Evolutionary conservation across 2,888 invertebrate species (phyloP), one percentile per base, ranked within the genome.

Genomic region (Hipparchia semele): DNA sequence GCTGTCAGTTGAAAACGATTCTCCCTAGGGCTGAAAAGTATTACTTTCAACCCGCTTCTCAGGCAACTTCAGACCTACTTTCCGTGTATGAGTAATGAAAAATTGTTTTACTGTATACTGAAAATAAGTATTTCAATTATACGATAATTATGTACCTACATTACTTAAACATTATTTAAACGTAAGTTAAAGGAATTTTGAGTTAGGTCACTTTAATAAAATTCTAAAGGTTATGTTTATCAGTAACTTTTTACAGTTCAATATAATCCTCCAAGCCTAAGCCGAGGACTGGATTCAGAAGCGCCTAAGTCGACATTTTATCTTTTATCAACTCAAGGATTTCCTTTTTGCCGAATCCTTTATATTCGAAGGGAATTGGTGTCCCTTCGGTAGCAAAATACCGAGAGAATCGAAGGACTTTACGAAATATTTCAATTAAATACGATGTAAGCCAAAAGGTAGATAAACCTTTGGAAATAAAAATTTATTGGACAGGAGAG

Each of bases 301-400:
- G 58, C 58, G 58, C 13, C 58, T 58, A 58, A 58, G 58, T 23
- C 58, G 58, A 23, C 58, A 23, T 49, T 58, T 58, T 58, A 58
- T 58, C 58, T 58, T 58, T 58, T 58, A 58, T 23, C 13, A 58
- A 58, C 58, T 6, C 23, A 58, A 58, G 58, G 58, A 58, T 58
- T 58, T 58, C 58, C 58, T 23, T 58, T 58, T 58, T 58, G 23
- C 8, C 58, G 23, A 13, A 58, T 13, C 23, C 58, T 58, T 58
- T 58, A 54, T 58, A 54, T 58, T 58, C 58, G 58, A 58, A 39
- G 39, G 39, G 39, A 39, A 39, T 39, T 4, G 39, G 39, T 58
- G 8, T 58, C 58, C 58, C 58, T 13, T 6, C 23, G 23, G 58
- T 58, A 23, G 13, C 9, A 8, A 8, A 58, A 58, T 58, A 8